Evolutionary conservation across 1,140 invertebrate genomes (phyloP).

Genomic region (Phortica variegata): DNA sequence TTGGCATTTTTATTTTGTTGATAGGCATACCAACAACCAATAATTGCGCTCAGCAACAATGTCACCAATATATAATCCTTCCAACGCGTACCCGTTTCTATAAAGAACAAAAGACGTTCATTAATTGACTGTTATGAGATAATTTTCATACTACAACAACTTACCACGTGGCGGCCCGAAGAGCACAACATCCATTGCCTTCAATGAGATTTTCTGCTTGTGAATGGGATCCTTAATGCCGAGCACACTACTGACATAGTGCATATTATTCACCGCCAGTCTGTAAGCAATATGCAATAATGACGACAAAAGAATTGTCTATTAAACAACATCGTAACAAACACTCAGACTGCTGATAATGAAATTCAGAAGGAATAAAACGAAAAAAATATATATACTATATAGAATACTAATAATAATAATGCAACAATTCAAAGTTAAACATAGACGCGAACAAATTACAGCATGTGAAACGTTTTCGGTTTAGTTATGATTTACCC

Average conservation of each 20-base stretch:
- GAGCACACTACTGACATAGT: slow-evolving; percentile 79
- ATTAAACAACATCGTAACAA: neutral
- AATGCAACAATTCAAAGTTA: too few species aligned
- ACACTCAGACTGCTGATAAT: too few species aligned
- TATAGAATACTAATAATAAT: too few species aligned
- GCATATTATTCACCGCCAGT: slow-evolving; percentile 87
- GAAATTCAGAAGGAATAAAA: too few species aligned
- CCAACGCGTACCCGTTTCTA: slow-evolving; percentile 67
- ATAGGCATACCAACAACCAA: slow-evolving; percentile 88
- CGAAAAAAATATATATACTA: too few species aligned
- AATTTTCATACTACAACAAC: slow-evolving; percentile 5
- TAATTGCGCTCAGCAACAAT: slow-evolving; percentile 77
- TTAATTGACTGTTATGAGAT: neutral
- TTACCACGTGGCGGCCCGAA: slow-evolving; percentile 96
- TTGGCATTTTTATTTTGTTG: slow-evolving; percentile 85
- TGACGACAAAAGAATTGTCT: neutral
- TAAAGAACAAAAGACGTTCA: slow-evolving; percentile 1
- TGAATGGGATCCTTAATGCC: slow-evolving; percentile 98
- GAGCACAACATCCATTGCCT: slow-evolving; percentile 95
- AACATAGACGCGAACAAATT: too few species aligned
- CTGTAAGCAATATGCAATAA: slow-evolving; percentile 59
- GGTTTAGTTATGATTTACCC: too few species aligned
- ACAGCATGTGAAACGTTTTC: too few species aligned
- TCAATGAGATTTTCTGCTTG: slow-evolving; percentile 92
- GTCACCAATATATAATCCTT: slow-evolving; percentile 87